phyloP scores from a whole-genome alignment of 2,888 invertebrate species.

The Idaea aversata region DNA sequence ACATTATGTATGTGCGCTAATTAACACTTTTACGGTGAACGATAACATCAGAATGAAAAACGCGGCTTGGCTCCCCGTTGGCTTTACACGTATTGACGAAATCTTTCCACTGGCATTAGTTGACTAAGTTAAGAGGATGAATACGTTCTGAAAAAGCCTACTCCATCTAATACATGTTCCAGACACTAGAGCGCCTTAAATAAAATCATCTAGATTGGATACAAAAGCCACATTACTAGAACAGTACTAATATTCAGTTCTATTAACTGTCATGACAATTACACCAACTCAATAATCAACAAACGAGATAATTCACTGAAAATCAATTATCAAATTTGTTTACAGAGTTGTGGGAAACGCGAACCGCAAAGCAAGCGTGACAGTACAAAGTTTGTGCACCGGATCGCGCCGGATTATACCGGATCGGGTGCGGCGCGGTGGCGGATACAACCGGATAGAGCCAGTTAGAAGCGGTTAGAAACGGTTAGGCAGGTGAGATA shows the following conservation, averaged over 20 bases:
- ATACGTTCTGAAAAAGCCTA: too few species aligned
- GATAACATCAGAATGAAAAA: too few species aligned
- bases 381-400: slow-evolving; percentile 67
- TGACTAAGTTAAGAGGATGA: too few species aligned
- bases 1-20: too few species aligned
- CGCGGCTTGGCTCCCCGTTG: too few species aligned
- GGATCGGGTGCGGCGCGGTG: slow-evolving; percentile 37
- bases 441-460: slow-evolving; percentile 41
- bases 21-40: too few species aligned
- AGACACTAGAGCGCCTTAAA: too few species aligned
- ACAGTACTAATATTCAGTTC: neutral
- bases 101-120: too few species aligned
- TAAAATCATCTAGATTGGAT: neutral
- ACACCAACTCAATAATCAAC: neutral
- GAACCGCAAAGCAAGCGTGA: slow-evolving; percentile 66
- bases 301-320: slow-evolving; percentile 20
- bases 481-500: slow-evolving; percentile 37
- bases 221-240: neutral
- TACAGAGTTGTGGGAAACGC: slow-evolving; percentile 46
- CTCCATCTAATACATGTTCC: too few species aligned
- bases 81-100: too few species aligned
- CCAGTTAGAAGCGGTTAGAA: slow-evolving; percentile 53
- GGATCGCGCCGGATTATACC: slow-evolving; percentile 62
- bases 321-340: slow-evolving; percentile 50
- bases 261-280: neutral